A percentile compares a stretch with the other conserved stretches of the same genome.
Evolutionary conservation across 2,888 invertebrate genomes (phyloP).

Genomic region (Rotaria magnacalcarata): DNA sequence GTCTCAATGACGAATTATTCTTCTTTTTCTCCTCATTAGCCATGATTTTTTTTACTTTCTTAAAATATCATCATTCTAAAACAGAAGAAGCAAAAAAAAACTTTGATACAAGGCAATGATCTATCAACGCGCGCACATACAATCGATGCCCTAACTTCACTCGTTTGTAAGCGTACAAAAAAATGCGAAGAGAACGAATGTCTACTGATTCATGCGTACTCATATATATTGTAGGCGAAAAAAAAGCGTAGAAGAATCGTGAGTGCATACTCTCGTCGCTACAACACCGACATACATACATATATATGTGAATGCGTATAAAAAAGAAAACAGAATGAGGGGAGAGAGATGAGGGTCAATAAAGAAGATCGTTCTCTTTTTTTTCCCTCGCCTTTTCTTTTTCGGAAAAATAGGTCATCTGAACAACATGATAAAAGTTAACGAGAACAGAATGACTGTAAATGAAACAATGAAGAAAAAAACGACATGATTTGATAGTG

Average conservation of each 20-base stretch:
- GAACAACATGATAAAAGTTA: neutral
- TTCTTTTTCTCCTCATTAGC: neutral
- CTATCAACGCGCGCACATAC: neutral
- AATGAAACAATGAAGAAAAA: neutral
- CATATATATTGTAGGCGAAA: conserved; percentile 1
- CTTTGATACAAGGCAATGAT: neutral
- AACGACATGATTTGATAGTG: neutral
- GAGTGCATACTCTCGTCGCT: conserved; percentile 22
- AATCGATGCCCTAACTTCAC: neutral
- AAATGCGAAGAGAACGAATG: neutral
- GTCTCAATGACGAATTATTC: neutral
- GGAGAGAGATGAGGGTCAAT: conserved; percentile 25
- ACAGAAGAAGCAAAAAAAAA: neutral
- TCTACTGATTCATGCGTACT: neutral
- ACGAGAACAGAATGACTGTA: neutral
- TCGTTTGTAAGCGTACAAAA: neutral
- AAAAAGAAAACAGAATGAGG: neutral
- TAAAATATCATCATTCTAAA: conserved; percentile 20
- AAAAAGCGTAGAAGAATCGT: neutral
- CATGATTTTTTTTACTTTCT: neutral
- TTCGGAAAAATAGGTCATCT: conserved; percentile 3
- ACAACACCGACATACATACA: conserved; percentile 31
- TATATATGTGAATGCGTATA: neutral
- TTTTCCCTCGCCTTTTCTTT: neutral
- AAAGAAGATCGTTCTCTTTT: conserved; percentile 9